Evolutionary conservation across 1,140 invertebrate genomes (phyloP).

Genomic region (Paralvinella palmiformis): DNA sequence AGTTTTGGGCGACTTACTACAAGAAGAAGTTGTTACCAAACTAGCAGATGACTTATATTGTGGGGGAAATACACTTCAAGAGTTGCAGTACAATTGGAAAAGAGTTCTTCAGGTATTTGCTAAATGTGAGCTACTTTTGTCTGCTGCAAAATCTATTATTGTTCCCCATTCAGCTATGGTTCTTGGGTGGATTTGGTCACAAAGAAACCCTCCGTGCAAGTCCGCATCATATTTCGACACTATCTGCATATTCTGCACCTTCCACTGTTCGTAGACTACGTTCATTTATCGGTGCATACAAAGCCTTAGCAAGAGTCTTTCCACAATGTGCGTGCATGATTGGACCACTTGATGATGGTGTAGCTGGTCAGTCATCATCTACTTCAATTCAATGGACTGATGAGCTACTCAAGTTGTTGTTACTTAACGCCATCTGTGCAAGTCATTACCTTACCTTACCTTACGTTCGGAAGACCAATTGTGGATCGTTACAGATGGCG

Average conservation of each 20-base stretch:
- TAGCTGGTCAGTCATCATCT: too few species aligned
- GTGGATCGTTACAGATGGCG: too few species aligned
- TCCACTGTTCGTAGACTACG: background rate
- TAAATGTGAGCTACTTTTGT: conserved; percentile 2
- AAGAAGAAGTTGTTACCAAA: conserved; percentile 23
- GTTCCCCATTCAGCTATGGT: conserved; percentile 11
- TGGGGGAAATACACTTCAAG: conserved; percentile 8
- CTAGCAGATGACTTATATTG: conserved; percentile 20
- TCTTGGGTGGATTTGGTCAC: conserved; percentile 22
- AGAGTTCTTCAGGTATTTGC: conserved; percentile 3
- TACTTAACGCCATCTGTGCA: too few species aligned
- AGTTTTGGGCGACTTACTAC: conserved; percentile 23
- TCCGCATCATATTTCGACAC: conserved; percentile 18
- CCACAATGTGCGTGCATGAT: too few species aligned
- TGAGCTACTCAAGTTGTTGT: too few species aligned
- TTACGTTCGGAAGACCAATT: too few species aligned
- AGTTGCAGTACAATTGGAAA: conserved; percentile 5
- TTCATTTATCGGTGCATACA: background rate
- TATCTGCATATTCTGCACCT: conserved; percentile 11
- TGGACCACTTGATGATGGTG: too few species aligned
- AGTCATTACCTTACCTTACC: too few species aligned
- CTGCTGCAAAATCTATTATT: conserved; percentile 20
- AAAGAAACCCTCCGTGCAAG: conserved; percentile 16
- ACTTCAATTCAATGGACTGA: too few species aligned
- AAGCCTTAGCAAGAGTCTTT: background rate